Evolutionary conservation across 2,797 vertebrate genomes (phyloP), one percentile per base, ranked within the genome.

Genomic region (Myotis pilosus): DNA sequence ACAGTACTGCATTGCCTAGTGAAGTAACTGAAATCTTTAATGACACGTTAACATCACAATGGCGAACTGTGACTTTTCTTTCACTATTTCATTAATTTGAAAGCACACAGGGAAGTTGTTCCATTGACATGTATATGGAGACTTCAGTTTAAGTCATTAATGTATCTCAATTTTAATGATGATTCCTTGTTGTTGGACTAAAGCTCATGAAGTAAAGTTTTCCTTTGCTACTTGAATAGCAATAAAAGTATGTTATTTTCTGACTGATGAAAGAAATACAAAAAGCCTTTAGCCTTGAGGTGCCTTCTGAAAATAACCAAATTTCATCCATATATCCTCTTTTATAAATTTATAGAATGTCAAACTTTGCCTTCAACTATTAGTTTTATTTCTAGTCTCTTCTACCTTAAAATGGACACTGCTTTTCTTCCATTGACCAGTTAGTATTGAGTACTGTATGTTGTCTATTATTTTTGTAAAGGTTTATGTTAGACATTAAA

Each of bases 211-310:
- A 97, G 97, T 85, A 94, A 97, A 97, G 97, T 98, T 98, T 98
- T 98, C 98, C 98, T 98, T 98, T 98, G 97, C 98, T 98, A 98
- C 98, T 98, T 98, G 98, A 98, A 98, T 98, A 98, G 98, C 99
- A 99, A 99, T 99, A 99, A 99, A 98, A 98, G 97, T 97, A 96
- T 97, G 97, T 98, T 97, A 96, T 98, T 98, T 98, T 99, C 98
- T 98, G 98, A 98, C 98, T 97, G 98, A 98, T 98, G 98, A 98
- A 98, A 98, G 98, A 98, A 98, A 98, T 98, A 98, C 98, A 99
- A 99, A 99, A 99, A 99, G 98, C 98, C 98, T 99, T 97, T 99
- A 99, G 99, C 99, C 99, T 99, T 99, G 99, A 99, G 98, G 99
- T 99, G 99, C 99, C 99, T 99, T 99, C 99, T 99, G 96, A 98